Evolutionary conservation across 1,140 invertebrate genomes (phyloP), one percentile per base, ranked within the genome.

Genomic region (Lasioglossum baleicum): DNA sequence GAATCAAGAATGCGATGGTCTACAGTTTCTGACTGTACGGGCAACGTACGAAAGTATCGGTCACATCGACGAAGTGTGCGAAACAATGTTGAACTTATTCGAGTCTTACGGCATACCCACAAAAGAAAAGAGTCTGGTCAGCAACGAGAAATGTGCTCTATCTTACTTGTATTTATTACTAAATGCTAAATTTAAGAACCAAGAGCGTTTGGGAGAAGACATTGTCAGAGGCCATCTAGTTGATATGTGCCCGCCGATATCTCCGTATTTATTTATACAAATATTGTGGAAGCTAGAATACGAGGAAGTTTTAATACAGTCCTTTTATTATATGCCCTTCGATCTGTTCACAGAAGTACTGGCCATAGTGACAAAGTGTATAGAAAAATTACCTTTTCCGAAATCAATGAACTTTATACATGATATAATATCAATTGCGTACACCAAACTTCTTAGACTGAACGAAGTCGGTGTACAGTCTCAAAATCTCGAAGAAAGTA

Each of bases 111-210:
- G 70, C 7, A 79, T 88, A 42, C 80, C 79, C 65, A 56, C 44
- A 15, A 20, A 80, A 63, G 60, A 76, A 63, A 74, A 75, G 44
- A 35, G 75, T 70, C 11, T 82, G 7, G 22, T 79, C 7, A 64
- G 84, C 11, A 17, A 68, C 40, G 53, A 75, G 40, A 79, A 65
- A 53, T 87, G 88, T 53, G 73, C 90, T 13, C 31, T 82, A 2
- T 66, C 65, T 11, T 92, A 85, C 17, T 91, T 89, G 53, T 91
- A 89, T 51, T 67, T 93, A 13, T 31, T 90, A 20, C 80, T 92
- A 0, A 93, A 93, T 44, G 93, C 92, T 1, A 87, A 87, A 73
- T 92, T 93, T n/a, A 80, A 83, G 6, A 86, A 80, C 13, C 88
- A 91, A 64, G 83, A 88, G 11, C 60, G 85, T 20, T 80, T 93